Evolutionary conservation across 2,797 vertebrate genomes (phyloP).

Genomic region (Petrocephalus sullivani): DNA sequence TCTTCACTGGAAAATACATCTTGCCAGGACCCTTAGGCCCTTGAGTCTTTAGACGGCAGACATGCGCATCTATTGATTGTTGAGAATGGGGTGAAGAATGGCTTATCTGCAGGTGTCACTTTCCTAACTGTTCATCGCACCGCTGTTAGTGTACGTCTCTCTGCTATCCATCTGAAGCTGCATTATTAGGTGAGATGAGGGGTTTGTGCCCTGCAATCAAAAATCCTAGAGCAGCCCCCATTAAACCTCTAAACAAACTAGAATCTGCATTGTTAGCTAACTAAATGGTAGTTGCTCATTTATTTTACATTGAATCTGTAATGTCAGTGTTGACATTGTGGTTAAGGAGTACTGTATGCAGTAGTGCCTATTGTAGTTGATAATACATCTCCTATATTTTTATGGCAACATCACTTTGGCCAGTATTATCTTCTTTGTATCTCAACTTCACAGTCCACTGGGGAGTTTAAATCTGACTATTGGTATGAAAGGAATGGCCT

Average conservation of each 20-base stretch:
- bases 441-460: background rate
- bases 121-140: background rate
- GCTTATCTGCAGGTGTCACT: background rate
- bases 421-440: background rate
- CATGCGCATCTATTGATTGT: background rate
- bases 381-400: background rate
- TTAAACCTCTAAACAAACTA: background rate
- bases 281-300: background rate
- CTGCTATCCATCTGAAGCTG: background rate
- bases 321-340: background rate
- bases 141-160: background rate
- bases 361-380: background rate
- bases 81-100: background rate
- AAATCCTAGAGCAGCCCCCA: background rate
- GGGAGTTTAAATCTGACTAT: background rate
- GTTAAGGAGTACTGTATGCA: background rate
- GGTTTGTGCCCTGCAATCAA: background rate
- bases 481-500: background rate
- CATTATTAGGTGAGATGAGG: background rate
- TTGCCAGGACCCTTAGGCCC: background rate
- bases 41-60: background rate
- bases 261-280: background rate
- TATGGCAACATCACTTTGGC: background rate
- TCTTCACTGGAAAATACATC: background rate
- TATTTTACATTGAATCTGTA: background rate